Evolutionary conservation across 2,888 invertebrate genomes (phyloP).

Genomic region (Heliconius erato): DNA sequence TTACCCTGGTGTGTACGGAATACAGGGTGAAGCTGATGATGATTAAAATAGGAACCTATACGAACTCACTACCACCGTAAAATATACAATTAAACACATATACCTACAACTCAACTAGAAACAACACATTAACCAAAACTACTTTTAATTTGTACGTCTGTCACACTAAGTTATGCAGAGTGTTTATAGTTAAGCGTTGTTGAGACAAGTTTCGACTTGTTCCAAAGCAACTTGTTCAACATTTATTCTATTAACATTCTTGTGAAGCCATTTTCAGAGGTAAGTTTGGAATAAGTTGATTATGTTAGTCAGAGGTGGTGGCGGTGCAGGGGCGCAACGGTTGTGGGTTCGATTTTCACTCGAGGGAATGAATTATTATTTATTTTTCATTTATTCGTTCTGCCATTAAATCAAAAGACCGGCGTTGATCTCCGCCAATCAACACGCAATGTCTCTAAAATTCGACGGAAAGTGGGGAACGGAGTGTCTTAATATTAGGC

Average conservation of each 20-base stretch:
- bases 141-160: conserved; percentile 17
- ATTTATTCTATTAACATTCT: conserved; percentile 43
- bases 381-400: too few species aligned
- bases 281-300: conserved; percentile 36
- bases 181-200: conserved; percentile 35
- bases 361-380: too few species aligned
- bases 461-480: not conserved
- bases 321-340: not conserved
- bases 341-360: not conserved
- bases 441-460: not conserved
- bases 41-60: too few species aligned
- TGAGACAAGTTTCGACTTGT: conserved; percentile 39
- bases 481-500: not conserved
- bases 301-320: not conserved
- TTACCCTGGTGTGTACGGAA: too few species aligned
- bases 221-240: conserved; percentile 40
- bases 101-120: not conserved
- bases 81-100: too few species aligned
- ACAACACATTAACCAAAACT: not conserved
- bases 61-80: not conserved
- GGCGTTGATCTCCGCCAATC: not conserved
- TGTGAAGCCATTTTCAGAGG: conserved; percentile 33
- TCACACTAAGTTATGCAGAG: conserved; percentile 49
- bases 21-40: too few species aligned
- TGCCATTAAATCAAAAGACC: not conserved